A percentile compares a stretch with the other conserved stretches of the same genome.
phyloP scores from a whole-genome alignment of 2,113 vertebrate genomes.

The Lepidothrix coronata region DNA sequence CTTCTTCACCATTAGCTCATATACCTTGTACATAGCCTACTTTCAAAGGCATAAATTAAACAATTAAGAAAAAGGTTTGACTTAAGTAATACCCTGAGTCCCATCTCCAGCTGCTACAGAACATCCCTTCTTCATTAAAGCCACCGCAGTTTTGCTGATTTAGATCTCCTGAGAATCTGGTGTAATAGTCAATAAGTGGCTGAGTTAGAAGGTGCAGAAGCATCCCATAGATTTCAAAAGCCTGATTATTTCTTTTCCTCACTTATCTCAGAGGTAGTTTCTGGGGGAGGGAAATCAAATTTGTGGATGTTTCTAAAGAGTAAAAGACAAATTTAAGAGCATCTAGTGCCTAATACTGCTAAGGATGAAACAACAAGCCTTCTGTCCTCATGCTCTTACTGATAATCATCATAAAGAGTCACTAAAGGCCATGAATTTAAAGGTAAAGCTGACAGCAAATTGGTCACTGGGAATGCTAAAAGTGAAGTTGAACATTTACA shows the following conservation, averaged over 20 bases:
- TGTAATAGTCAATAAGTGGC: not conserved
- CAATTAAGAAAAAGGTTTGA: not conserved
- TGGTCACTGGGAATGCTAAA: not conserved
- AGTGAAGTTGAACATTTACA: not conserved
- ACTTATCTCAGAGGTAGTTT: not conserved
- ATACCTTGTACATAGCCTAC: not conserved
- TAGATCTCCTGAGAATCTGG: not conserved
- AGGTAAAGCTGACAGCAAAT: not conserved
- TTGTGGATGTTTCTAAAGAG: not conserved
- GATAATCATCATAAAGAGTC: not conserved
- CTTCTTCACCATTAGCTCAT: not conserved
- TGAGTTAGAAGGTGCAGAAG: not conserved
- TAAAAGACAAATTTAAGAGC: not conserved
- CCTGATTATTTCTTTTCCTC: not conserved
- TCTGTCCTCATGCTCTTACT: not conserved
- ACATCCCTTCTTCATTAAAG: not conserved
- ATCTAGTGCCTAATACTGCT: not conserved
- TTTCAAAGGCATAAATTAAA: not conserved
- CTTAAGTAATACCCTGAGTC: not conserved
- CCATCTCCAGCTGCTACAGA: not conserved
- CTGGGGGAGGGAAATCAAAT: not conserved
- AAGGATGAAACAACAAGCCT: not conserved
- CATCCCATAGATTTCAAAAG: not conserved
- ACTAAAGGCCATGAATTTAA: not conserved
- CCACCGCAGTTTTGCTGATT: not conserved